Conservation (phyloP, 2,113 vertebrate species). For the Planiliza haematocheilus region DNA sequence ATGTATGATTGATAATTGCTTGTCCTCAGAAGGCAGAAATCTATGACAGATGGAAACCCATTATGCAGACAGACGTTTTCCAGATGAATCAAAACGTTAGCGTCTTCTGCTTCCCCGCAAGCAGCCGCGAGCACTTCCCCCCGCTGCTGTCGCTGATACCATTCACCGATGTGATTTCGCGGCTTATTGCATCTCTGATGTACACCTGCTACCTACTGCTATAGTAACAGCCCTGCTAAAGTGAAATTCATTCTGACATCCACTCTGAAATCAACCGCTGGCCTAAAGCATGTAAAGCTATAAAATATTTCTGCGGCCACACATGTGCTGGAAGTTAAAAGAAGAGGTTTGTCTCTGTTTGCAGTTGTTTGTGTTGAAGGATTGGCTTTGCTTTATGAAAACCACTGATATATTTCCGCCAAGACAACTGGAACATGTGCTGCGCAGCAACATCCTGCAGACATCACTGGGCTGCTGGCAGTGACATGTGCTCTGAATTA, state of each 20-base stretch:
- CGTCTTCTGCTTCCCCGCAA: background rate
- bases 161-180: slow-evolving; percentile 32
- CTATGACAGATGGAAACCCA: slow-evolving; percentile 19
- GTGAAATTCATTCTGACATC: background rate
- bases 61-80: slow-evolving; percentile 20
- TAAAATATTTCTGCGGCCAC: background rate
- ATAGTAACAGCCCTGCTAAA: slow-evolving; percentile 41
- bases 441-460: slow-evolving; percentile 42
- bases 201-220: slow-evolving; percentile 62
- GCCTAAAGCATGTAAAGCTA: background rate
- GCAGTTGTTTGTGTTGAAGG: slow-evolving; percentile 14
- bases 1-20: slow-evolving; percentile 39
- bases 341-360: background rate
- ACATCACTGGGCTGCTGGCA: slow-evolving; percentile 11
- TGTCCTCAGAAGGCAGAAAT: slow-evolving; percentile 14
- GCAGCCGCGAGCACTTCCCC: slow-evolving; percentile 4
- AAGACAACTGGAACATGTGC: slow-evolving; percentile 45
- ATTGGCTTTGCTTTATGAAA: slow-evolving; percentile 15
- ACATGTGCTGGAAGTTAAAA: background rate
- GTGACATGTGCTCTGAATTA: slow-evolving; percentile 58
- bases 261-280: slow-evolving; percentile 2
- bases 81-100: slow-evolving; percentile 14
- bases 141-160: background rate
- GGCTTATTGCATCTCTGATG: slow-evolving; percentile 29
- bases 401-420: slow-evolving; percentile 6